Percentiles rank a stretch among this genome's conserved stretches.
phyloP scores from a whole-genome alignment of 2,797 vertebrate genomes.

The Apodemus agrarius region DNA sequence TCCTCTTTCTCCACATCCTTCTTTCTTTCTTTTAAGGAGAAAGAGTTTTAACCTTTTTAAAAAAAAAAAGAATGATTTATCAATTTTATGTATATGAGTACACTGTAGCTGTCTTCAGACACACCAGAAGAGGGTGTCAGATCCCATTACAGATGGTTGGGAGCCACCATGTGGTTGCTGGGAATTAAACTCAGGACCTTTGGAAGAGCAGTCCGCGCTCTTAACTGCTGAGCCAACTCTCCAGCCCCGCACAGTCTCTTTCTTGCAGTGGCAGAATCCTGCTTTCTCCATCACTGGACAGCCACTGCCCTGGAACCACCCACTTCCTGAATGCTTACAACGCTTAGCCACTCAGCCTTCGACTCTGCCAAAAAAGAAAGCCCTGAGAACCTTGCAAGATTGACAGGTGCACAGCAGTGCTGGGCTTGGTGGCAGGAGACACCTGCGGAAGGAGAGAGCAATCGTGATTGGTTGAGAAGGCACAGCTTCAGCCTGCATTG shows the following conservation, averaged over 20 bases:
- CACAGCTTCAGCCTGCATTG: constrained; percentile 59
- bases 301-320: not conserved
- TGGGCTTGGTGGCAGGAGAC: not conserved
- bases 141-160: no score
- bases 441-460: not conserved
- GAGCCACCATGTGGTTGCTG: no score
- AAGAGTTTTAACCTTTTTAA: no score
- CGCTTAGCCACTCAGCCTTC: not conserved
- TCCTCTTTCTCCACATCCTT: no score
- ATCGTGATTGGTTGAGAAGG: constrained; percentile 22
- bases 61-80: no score
- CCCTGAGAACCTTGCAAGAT: constrained; percentile 42
- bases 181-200: no score
- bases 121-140: no score
- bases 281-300: not conserved
- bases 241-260: not conserved
- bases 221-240: no score
- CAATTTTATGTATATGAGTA: no score
- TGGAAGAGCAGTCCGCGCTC: no score
- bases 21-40: no score
- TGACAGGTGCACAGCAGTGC: constrained; percentile 30
- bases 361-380: not conserved
- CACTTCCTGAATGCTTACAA: not conserved
- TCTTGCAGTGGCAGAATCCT: accelerated
- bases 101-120: no score